These are phyloP conservation scores for Sinhomidia bicolor DNA, from an alignment of 2,888 invertebrate species.

Conservation along the genomic window DNA sequence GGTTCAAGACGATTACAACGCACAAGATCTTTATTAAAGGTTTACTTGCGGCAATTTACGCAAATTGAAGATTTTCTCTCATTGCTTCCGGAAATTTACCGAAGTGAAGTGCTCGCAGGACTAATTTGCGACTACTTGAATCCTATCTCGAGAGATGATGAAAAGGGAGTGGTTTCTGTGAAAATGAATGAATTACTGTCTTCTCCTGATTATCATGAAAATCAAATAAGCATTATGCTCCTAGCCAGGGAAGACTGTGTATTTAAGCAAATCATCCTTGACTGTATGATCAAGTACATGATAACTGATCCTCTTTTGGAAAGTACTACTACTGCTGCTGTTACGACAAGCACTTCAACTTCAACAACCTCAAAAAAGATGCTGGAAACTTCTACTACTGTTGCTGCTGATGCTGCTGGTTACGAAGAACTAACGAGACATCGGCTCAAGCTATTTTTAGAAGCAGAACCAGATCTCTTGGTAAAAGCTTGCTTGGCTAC, in stretches of 20 bases:
- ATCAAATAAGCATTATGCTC: conserved; percentile 61
- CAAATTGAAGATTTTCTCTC: conserved; percentile 67
- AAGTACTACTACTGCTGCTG: background rate
- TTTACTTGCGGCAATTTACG: conserved; percentile 50
- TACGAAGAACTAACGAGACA: background rate
- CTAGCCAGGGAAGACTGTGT: conserved; percentile 47
- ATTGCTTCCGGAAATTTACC: conserved; percentile 58
- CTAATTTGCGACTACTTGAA: conserved; percentile 61
- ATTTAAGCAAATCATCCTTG: conserved; percentile 59
- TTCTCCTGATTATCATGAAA: conserved; percentile 68
- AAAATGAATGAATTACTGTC: conserved; percentile 62
- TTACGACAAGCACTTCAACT: background rate
- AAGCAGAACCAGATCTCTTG: conserved; percentile 56
- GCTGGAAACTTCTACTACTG: conserved; percentile 1
- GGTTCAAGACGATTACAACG: conserved; percentile 32
- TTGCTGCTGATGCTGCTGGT: background rate
- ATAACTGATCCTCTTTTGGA: conserved; percentile 49
- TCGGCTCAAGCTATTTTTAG: conserved; percentile 58
- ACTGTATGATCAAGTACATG: conserved; percentile 53
- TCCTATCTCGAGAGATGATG: conserved; percentile 43
- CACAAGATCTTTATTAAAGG: conserved; percentile 49
- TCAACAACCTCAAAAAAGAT: background rate
- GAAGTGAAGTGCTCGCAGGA: conserved; percentile 54
- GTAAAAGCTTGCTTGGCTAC: conserved; percentile 61
- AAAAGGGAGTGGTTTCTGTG: conserved; percentile 33